phyloP scores from a whole-genome alignment of 2,113 vertebrate genomes.

The Stictonetta naevosa region DNA sequence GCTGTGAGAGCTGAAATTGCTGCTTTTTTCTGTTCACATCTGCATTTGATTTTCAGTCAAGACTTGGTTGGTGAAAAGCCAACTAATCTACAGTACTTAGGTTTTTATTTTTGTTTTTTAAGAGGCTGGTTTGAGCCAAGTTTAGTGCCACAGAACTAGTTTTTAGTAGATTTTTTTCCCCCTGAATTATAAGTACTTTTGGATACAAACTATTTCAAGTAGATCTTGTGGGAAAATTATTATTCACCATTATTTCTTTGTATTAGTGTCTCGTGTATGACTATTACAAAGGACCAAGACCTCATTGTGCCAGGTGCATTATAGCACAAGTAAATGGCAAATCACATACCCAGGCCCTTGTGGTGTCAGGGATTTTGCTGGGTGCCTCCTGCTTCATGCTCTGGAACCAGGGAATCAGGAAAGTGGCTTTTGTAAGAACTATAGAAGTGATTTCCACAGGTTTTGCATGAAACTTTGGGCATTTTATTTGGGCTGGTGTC shows the following conservation, averaged over 20 bases:
- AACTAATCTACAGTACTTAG: slow-evolving; percentile 31
- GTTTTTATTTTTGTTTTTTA: slow-evolving; percentile 38
- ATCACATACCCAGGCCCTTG: fast-evolving
- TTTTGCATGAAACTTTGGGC: not conserved
- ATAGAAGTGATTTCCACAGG: not conserved
- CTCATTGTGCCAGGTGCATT: not conserved
- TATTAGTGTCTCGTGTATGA: not conserved
- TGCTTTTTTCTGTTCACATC: slow-evolving; percentile 48
- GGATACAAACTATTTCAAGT: not conserved
- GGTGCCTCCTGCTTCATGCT: not conserved
- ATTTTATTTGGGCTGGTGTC: not conserved
- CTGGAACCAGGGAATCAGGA: not conserved
- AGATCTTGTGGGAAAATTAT: not conserved
- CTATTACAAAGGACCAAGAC: not conserved
- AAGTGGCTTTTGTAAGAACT: not conserved
- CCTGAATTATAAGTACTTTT: not conserved
- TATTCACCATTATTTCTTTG: not conserved
- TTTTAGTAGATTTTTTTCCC: not conserved
- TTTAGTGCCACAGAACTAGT: slow-evolving; percentile 16
- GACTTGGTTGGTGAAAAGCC: slow-evolving; percentile 36
- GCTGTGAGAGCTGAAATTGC: slow-evolving; percentile 31
- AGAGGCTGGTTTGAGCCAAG: slow-evolving; percentile 26
- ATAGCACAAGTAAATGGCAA: not conserved
- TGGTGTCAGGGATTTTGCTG: not conserved
- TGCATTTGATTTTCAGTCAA: slow-evolving; percentile 61